A percentile compares a stretch with the other conserved stretches of the same genome.
Conservation (phyloP, 2,797 vertebrate species). For the Iguana delicatissima region DNA sequence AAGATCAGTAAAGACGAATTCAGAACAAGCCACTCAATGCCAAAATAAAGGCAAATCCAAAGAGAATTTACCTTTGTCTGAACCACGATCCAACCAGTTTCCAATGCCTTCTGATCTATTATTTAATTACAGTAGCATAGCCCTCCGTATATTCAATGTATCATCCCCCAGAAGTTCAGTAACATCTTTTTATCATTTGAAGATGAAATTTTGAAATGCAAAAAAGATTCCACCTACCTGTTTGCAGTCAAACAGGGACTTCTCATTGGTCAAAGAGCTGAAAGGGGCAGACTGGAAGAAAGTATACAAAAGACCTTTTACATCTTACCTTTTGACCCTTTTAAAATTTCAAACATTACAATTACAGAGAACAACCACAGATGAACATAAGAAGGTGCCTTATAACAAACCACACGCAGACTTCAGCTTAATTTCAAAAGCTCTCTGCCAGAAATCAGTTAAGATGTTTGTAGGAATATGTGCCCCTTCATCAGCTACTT, state of each 20-base stretch:
- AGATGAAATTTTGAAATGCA: background rate
- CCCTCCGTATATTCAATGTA: background rate
- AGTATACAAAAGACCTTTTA: slow-evolving; percentile 32
- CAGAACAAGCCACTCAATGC: background rate
- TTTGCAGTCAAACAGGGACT: slow-evolving; percentile 64
- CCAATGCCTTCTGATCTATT: background rate
- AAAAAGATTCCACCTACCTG: slow-evolving; percentile 46
- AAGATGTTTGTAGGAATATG: too few relatives aligned
- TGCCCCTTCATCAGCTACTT: too few relatives aligned
- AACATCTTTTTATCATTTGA: slow-evolving; percentile 15
- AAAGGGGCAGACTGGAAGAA: slow-evolving; percentile 64
- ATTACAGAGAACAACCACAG: background rate
- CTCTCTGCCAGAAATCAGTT: too few relatives aligned
- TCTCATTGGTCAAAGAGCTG: slow-evolving; percentile 60
- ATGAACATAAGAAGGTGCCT: too few relatives aligned
- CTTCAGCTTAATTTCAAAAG: too few relatives aligned
- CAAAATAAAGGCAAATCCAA: background rate
- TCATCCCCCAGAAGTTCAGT: background rate
- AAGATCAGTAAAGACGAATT: background rate
- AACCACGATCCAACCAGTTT: background rate
- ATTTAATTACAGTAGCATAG: slow-evolving; percentile 17
- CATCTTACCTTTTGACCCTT: background rate
- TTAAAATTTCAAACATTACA: background rate
- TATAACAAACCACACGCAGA: too few relatives aligned
- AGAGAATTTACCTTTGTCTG: slow-evolving; percentile 8